Evolutionary conservation across 1,140 invertebrate genomes (phyloP).

Genomic region (Hycleus cichorii): DNA sequence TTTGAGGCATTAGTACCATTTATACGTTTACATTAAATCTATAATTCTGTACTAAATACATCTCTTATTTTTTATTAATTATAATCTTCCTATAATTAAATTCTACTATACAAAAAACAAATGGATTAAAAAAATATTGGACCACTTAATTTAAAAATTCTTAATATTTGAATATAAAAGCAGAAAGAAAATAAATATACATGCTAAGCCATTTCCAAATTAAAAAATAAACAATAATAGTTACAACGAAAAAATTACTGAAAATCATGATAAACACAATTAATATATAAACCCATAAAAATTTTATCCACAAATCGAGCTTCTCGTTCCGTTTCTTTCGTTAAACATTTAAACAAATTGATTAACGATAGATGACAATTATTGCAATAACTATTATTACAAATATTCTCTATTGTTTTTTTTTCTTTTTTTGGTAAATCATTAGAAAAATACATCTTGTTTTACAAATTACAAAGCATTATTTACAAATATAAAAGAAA

Average conservation of each 20-base stretch:
- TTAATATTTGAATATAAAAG: too few species aligned
- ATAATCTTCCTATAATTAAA: not conserved
- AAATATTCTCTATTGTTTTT: too few species aligned
- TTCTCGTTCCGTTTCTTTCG: not conserved
- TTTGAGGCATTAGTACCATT: conserved; percentile 9
- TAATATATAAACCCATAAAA: too few species aligned
- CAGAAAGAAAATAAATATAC: too few species aligned
- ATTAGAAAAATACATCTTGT: conserved; percentile 8
- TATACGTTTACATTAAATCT: too few species aligned
- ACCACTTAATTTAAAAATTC: not conserved
- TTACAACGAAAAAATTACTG: too few species aligned
- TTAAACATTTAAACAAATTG: conserved; percentile 7
- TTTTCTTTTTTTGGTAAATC: too few species aligned
- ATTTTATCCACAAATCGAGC: conserved; percentile 5
- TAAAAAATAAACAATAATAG: too few species aligned
- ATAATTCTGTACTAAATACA: conserved; percentile 14
- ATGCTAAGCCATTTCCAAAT: too few species aligned
- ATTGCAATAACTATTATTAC: too few species aligned
- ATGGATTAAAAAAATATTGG: conserved; percentile 3
- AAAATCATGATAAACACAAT: too few species aligned
- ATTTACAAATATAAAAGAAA: conserved; percentile 3
- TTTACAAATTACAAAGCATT: conserved; percentile 1
- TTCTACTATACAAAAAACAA: conserved; percentile 8
- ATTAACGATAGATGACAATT: conserved; percentile 13
- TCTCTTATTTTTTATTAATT: not conserved